Percentiles rank a stretch among this genome's conserved stretches.
Evolutionary conservation across 1,140 invertebrate species (phyloP).

Genomic region (Trichomalopsis sarcophagae): DNA sequence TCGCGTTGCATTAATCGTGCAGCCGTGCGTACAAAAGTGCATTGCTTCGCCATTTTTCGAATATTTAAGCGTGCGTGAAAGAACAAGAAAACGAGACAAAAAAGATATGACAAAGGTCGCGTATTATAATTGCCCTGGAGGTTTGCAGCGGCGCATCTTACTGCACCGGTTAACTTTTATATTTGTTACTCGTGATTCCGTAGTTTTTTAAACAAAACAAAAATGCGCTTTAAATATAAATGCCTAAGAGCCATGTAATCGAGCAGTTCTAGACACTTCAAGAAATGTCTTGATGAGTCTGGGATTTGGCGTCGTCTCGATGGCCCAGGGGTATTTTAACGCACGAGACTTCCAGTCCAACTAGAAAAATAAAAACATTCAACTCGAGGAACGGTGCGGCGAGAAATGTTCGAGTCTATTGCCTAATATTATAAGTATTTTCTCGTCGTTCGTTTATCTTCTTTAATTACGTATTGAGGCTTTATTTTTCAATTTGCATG

Average conservation of each 20-base stretch:
- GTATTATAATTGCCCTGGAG: constrained; percentile 14
- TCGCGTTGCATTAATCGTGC: background rate
- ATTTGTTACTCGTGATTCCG: constrained; percentile 59
- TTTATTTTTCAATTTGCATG: background rate
- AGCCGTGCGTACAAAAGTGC: background rate
- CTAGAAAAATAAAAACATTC: constrained; percentile 26
- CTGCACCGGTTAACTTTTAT: constrained; percentile 57
- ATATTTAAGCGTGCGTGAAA: background rate
- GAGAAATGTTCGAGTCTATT: constrained; percentile 12
- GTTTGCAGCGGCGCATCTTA: constrained; percentile 14
- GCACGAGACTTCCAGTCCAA: constrained; percentile 53
- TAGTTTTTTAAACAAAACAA: constrained; percentile 55
- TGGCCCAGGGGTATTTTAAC: constrained; percentile 49
- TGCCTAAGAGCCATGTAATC: background rate
- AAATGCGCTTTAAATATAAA: constrained; percentile 55
- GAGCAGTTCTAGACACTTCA: background rate
- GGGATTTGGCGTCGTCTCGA: background rate
- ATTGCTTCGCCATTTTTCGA: constrained; percentile 24
- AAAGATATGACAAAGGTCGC: background rate
- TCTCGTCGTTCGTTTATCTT: background rate
- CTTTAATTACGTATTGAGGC: background rate
- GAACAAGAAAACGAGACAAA: background rate
- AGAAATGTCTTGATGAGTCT: background rate
- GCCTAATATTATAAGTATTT: background rate
- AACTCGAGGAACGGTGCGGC: constrained; percentile 13